Base-by-base conservation (phyloP, 2,797 vertebrate genomes). In the Paramormyrops hopkinsi region DNA sequence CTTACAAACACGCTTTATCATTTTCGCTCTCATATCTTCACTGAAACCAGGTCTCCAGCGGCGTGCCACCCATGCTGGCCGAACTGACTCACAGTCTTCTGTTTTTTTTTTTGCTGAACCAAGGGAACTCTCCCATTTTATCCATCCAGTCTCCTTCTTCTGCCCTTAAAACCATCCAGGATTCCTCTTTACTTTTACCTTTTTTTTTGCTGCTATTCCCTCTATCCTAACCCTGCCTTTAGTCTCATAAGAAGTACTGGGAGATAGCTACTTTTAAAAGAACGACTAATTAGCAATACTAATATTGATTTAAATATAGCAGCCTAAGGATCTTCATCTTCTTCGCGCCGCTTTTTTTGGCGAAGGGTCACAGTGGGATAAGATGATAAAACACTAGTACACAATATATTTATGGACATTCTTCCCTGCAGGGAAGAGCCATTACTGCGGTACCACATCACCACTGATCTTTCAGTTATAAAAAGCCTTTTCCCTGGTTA, bases 291-390 rank as follows among this genome's bases (percentile, higher is more conserved):
- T 79, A 79, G 37, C 41, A 79, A 79, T 44, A 7, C 73, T 79
- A 79, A 79, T 79, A 79, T 79, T 79, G 73, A 79, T 79, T 44
- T 79, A 79, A 79, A 79, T 79, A 9, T n/a, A 79, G 73, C 73
- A 79, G 73, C 33, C 37, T 79, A 41, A 79, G 37, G 73, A 79
- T 44, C 29, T 73, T 37, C 73, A n/a, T 79, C 37, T 79, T 41
- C 73, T 44, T 79, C 5, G 0, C 0, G 6, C 14, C 17, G 7
- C 73, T 44, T 44, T 79, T 79, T n/a, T 76, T 44, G 73, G 73
- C 2, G 73, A 44, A 44, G 73, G 73, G 73, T 44, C 33, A 79
- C 73, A 44, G 73, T 44, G 73, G 73, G 73, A 44, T 79, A 19
- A 19, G 37, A 44, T n/a, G 73, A 79, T 79, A 79, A 79, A 44